These are phyloP conservation scores for Morpho deidamia DNA, from an alignment of 2,888 invertebrate genomes.

Conservation along the genomic window DNA sequence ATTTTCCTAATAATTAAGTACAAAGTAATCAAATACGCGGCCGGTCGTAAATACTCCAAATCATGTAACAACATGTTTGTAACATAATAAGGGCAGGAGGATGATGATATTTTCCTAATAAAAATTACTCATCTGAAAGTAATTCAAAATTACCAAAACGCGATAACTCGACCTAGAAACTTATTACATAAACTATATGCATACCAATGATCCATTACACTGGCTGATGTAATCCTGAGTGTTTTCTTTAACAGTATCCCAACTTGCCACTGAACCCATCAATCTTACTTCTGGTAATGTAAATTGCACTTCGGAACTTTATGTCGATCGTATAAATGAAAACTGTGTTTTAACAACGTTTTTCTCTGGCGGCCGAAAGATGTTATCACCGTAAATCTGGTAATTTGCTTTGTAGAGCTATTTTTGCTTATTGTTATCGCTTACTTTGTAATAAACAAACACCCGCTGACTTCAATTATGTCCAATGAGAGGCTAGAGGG, in stretches of 20 bases:
- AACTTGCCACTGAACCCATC: conserved; percentile 6
- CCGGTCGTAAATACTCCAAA: too few relatives aligned
- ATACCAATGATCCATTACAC: neutral
- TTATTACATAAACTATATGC: neutral
- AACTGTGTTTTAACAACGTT: neutral
- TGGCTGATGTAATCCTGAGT: conserved; percentile 33
- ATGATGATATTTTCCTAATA: too few relatives aligned
- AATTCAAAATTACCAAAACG: neutral
- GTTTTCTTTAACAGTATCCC: conserved; percentile 37
- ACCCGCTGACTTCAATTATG: too few relatives aligned
- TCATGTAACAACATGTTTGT: too few relatives aligned
- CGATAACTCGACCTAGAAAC: neutral
- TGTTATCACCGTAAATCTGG: too few relatives aligned
- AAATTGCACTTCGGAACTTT: neutral
- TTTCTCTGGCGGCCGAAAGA: neutral
- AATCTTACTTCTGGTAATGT: neutral
- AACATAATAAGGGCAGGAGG: too few relatives aligned
- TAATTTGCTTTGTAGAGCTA: neutral
- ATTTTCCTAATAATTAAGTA: too few relatives aligned
- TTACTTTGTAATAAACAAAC: too few relatives aligned
- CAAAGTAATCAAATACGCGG: too few relatives aligned
- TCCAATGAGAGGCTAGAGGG: too few relatives aligned
- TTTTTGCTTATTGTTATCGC: neutral
- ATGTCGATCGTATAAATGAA: conserved; percentile 1
- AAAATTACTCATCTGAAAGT: neutral